phyloP scores from a whole-genome alignment of 1,140 invertebrate species.

The Cecropterus lyciades region DNA sequence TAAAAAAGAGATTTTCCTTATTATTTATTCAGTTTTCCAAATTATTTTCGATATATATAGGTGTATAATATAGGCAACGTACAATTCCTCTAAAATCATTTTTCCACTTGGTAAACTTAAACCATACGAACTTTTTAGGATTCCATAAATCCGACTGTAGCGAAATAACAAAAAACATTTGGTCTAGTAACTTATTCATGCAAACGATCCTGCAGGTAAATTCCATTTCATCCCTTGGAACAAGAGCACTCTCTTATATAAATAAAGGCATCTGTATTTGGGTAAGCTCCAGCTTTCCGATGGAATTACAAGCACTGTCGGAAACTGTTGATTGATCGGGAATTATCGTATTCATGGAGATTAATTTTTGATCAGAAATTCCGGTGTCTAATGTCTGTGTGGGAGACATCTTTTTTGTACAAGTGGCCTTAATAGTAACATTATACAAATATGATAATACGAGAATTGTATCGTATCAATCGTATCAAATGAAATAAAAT shows the following conservation, averaged over 20 bases:
- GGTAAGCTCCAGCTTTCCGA: constrained; percentile 8
- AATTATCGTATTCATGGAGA: constrained; percentile 3
- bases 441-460: no score
- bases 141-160: background rate
- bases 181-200: constrained; percentile 23
- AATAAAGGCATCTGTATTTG: constrained; percentile 15
- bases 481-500: no score
- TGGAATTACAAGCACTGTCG: constrained; percentile 13
- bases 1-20: no score
- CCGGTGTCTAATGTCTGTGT: background rate
- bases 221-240: constrained; percentile 5
- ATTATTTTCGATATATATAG: no score
- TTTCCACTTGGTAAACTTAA: background rate
- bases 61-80: no score
- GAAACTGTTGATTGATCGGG: constrained; percentile 5
- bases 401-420: no score
- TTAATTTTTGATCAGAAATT: constrained; percentile 1
- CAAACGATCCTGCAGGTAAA: constrained; percentile 18
- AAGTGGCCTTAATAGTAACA: no score
- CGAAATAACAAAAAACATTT: constrained; percentile 19
- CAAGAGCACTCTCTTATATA: constrained; percentile 20
- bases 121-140: background rate
- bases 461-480: no score
- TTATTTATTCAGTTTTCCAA: no score
- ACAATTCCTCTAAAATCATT: no score